phyloP scores from a whole-genome alignment of 2,113 vertebrate species.

The Lophochroa leadbeateri region DNA sequence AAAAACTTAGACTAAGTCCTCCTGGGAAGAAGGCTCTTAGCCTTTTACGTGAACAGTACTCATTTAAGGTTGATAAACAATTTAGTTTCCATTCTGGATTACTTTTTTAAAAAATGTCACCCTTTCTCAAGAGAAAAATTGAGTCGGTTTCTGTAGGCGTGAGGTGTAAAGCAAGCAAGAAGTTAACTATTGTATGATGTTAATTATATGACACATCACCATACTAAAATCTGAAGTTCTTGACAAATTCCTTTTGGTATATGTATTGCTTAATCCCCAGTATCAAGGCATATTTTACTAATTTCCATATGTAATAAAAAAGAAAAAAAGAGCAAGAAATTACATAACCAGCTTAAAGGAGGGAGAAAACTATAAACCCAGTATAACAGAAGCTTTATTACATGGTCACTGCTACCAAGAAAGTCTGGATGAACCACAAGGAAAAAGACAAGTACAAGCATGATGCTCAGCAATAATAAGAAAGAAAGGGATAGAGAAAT shows the following conservation, averaged over 20 bases:
- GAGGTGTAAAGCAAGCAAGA: neutral
- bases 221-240: neutral
- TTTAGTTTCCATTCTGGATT: neutral
- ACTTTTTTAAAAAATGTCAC: neutral
- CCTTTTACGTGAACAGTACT: neutral
- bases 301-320: neutral
- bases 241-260: neutral
- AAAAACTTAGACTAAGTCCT: neutral
- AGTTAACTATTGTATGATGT: neutral
- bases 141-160: neutral
- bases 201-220: neutral
- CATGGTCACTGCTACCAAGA: neutral
- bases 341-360: neutral
- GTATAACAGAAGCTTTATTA: neutral
- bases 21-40: neutral
- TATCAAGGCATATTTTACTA: neutral
- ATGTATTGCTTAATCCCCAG: neutral
- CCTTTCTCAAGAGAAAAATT: neutral
- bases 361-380: neutral
- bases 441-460: neutral
- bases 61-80: neutral
- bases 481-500: neutral
- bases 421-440: neutral
- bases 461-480: neutral
- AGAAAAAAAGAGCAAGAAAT: neutral